Conservation (phyloP, 2,797 vertebrate species). For the Cossypha heuglini region DNA sequence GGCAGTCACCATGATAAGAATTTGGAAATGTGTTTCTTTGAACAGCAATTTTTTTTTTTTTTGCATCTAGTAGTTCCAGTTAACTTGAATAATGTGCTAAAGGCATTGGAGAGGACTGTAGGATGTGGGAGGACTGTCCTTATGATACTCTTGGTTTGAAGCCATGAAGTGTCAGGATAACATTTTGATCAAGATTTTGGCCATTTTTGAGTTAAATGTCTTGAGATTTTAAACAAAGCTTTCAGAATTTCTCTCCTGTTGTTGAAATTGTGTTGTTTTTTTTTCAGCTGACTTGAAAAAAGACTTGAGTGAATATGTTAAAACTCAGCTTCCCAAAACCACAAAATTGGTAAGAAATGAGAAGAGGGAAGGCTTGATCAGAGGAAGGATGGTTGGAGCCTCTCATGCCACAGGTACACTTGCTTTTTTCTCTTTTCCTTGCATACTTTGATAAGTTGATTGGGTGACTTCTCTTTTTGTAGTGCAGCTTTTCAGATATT, state of each 20-base stretch:
- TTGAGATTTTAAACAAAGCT: background rate
- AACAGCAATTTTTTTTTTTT: too few relatives aligned
- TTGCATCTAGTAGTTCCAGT: background rate
- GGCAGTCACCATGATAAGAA: background rate
- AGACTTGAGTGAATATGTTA: slow-evolving; percentile 81
- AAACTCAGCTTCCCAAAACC: slow-evolving; percentile 80
- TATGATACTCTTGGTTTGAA: background rate
- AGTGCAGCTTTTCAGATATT: background rate
- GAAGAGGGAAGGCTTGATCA: slow-evolving; percentile 90
- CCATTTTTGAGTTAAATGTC: background rate
- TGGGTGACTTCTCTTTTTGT: background rate
- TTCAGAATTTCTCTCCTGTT: background rate
- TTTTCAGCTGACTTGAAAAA: slow-evolving; percentile 89
- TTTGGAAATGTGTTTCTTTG: background rate
- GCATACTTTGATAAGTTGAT: background rate
- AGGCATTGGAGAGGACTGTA: background rate
- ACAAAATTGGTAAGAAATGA: slow-evolving; percentile 88
- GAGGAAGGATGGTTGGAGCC: slow-evolving; percentile 94
- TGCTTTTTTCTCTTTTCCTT: background rate
- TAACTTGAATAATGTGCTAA: background rate
- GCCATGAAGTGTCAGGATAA: background rate
- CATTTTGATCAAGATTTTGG: background rate
- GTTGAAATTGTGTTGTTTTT: background rate
- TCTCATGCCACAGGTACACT: slow-evolving; percentile 87
- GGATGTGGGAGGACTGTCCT: background rate